These are phyloP conservation scores for Gnathonemus longibarbis DNA, from an alignment of 2,113 vertebrate genomes.

Conservation along the genomic window DNA sequence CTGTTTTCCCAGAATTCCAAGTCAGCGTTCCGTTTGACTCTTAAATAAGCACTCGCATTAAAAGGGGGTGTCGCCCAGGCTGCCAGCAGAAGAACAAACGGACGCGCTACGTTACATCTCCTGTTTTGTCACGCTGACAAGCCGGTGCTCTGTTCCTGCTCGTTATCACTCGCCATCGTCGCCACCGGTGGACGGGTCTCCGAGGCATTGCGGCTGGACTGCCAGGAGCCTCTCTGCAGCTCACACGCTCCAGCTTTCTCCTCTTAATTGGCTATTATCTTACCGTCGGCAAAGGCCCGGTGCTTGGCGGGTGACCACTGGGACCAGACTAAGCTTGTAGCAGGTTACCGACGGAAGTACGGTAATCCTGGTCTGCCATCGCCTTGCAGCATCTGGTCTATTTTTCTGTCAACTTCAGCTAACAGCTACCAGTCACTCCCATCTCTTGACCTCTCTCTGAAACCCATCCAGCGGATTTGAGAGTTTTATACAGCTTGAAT, in stretches of 20 bases:
- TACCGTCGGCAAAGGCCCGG: neutral
- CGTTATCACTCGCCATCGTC: slow-evolving; percentile 5
- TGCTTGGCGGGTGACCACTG: neutral
- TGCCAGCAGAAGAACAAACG: neutral
- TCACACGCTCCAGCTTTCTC: neutral
- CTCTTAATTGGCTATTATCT: neutral
- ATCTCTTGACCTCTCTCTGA: neutral
- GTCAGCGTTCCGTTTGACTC: neutral
- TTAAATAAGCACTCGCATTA: slow-evolving; percentile 13
- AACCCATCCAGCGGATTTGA: neutral
- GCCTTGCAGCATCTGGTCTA: neutral
- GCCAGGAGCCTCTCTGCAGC: neutral
- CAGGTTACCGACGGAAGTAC: neutral
- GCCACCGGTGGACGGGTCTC: slow-evolving; percentile 16
- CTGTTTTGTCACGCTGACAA: neutral
- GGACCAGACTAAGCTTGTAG: neutral
- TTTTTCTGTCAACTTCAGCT: neutral
- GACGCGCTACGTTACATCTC: neutral
- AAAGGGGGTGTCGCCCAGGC: neutral
- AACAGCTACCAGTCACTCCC: neutral
- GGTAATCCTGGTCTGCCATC: neutral
- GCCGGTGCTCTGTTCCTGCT: neutral
- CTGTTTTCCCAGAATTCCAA: neutral
- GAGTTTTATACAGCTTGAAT: neutral
- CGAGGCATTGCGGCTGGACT: neutral